Conservation (phyloP, 2,113 vertebrate genomes). For the Isurus oxyrinchus region DNA sequence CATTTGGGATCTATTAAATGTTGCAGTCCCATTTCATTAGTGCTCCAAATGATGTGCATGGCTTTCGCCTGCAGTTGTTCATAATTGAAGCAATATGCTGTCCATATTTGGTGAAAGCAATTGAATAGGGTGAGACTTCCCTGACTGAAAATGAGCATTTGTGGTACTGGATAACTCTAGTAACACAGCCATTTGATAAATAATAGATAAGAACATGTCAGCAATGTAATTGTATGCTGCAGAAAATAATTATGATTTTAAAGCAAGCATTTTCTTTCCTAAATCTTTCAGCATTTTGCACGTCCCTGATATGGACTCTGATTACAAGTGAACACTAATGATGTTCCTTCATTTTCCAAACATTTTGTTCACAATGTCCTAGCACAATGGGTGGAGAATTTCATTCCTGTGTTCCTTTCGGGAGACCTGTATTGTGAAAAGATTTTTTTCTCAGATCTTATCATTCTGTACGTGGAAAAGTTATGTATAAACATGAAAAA, state of each 20-base stretch:
- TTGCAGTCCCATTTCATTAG: slow-evolving; percentile 21
- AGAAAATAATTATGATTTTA: neutral
- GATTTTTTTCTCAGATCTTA: slow-evolving; percentile 53
- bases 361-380: slow-evolving; percentile 45
- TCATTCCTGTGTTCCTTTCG: slow-evolving; percentile 52
- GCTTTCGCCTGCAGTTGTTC: neutral
- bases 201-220: neutral
- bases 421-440: slow-evolving; percentile 50
- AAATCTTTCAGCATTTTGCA: neutral
- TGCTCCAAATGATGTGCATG: neutral
- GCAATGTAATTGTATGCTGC: neutral
- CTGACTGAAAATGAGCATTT: neutral
- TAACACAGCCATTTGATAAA: neutral
- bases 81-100: slow-evolving; percentile 20
- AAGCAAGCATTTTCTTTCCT: neutral
- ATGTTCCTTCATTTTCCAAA: slow-evolving; percentile 21
- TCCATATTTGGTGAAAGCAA: neutral
- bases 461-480: slow-evolving; percentile 46
- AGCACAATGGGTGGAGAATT: slow-evolving; percentile 51
- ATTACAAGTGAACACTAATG: neutral
- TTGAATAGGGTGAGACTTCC: neutral
- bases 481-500: slow-evolving; percentile 38
- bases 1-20: slow-evolving; percentile 19
- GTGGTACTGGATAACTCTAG: neutral
- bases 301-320: slow-evolving; percentile 3